Evolutionary conservation across 2,113 vertebrate species (phyloP), one percentile per base, ranked within the genome.

Genomic region (Cisticola juncidis): DNA sequence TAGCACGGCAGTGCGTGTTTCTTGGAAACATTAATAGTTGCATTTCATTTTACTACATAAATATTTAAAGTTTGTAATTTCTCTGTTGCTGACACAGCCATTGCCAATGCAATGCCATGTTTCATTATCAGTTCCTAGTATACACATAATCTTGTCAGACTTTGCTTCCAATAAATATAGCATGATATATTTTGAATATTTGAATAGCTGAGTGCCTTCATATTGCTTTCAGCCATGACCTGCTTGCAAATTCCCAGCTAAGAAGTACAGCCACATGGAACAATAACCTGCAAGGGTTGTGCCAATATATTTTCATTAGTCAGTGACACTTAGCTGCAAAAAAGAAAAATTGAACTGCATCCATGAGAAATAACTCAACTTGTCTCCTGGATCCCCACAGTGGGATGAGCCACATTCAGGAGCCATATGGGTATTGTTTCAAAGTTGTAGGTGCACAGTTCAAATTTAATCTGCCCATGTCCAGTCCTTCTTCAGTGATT

Each of bases 21-120:
- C 80, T 93, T 96, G 81, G 88, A 97, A 97, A 82, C 95, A 96
- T 95, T 97, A 97, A 97, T 95, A 94, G 92, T 93, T 97, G 95
- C 95, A 97, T 98, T 98, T 98, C 87, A 96, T 97, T 97, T 97
- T 95, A 89, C 91, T 97, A 83, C 96, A 97, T 97, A 98, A 98
- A 98, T 98, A 98, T 98, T 98, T 98, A 98, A 98, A 91, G 82
- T 97, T 96, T 93, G 88, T 97, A 97, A 97, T 98, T 96, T 98
- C 95, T 97, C 70, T 94, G 81, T 94, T 95, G 95, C 97, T 98
- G 97, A 97, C 92, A 93, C 70, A 93, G 94, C 85, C 88, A 96
- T 72, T 94, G 94, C 94, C 96, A 96, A 70, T 94, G 92, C 95
- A 96, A 84, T 12, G 95, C 87, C 74, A 90, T 95, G 92, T 97